These are phyloP conservation scores for Pantherophis guttatus DNA, from an alignment of 2,113 vertebrate genomes.

Conservation along the genomic window DNA sequence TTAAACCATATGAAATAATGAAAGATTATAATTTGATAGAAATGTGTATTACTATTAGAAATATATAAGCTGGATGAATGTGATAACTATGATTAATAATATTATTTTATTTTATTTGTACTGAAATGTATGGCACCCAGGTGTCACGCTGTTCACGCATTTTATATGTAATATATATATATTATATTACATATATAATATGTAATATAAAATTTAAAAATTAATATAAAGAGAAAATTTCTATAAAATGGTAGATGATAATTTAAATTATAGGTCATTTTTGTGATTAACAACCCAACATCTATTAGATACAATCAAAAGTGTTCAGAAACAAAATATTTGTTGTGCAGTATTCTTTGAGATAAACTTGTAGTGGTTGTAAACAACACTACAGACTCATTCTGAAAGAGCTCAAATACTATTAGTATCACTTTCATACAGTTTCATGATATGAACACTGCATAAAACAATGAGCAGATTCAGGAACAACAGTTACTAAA, in stretches of 20 bases:
- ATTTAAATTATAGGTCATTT: neutral
- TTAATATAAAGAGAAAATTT: neutral
- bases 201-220: too few relatives aligned
- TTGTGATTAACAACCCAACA: neutral
- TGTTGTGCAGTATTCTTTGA: neutral
- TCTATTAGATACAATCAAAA: neutral
- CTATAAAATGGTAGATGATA: neutral
- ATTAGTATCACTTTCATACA: neutral
- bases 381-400: neutral
- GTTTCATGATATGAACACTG: too few relatives aligned
- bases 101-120: too few relatives aligned
- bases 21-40: too few relatives aligned
- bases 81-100: too few relatives aligned
- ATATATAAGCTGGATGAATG: too few relatives aligned
- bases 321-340: neutral
- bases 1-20: too few relatives aligned
- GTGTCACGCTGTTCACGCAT: too few relatives aligned
- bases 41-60: too few relatives aligned
- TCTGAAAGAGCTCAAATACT: neutral
- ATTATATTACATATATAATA: too few relatives aligned
- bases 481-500: neutral
- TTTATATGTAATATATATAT: too few relatives aligned
- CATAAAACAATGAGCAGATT: neutral
- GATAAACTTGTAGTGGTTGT: neutral
- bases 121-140: too few relatives aligned